Percentiles rank a stretch among this genome's conserved stretches.
These are phyloP conservation scores for Myiopsitta monachus DNA, from an alignment of 2,113 vertebrate species.

Conservation along the genomic window DNA sequence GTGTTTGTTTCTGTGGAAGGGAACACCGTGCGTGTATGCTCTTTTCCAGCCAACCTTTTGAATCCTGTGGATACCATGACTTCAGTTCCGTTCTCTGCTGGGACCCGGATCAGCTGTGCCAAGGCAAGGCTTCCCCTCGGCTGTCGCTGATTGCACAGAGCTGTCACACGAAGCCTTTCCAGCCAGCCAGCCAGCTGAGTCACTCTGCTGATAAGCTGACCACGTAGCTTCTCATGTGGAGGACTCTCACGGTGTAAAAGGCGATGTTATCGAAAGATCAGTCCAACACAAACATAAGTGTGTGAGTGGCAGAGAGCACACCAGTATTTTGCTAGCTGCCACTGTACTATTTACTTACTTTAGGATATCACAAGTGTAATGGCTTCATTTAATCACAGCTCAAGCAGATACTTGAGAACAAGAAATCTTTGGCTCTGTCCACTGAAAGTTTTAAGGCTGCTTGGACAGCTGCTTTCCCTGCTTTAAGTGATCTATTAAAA, in stretches of 20 bases:
- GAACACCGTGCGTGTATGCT: rapidly evolving
- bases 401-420: conserved; percentile 19
- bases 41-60: not conserved
- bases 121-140: not conserved
- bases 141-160: not conserved
- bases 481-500: conserved; percentile 2
- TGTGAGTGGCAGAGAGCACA: not conserved
- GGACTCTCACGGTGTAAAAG: not conserved
- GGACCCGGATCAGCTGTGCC: not conserved
- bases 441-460: not conserved
- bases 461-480: not conserved
- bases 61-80: not conserved
- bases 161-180: not conserved
- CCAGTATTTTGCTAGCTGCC: not conserved
- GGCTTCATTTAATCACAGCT: not conserved
- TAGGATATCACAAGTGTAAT: not conserved
- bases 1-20: not conserved
- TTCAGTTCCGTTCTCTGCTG: not conserved
- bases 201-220: not conserved
- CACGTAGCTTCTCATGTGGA: not conserved
- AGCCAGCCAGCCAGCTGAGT: not conserved
- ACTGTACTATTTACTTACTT: not conserved
- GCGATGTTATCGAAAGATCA: rapidly evolving
- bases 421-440: not conserved
- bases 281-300: conserved; percentile 18